A percentile compares a stretch with the other conserved stretches of the same genome.
phyloP scores from a whole-genome alignment of 92 coral and sea anemone genomes.

The Heliopora coerulea region DNA sequence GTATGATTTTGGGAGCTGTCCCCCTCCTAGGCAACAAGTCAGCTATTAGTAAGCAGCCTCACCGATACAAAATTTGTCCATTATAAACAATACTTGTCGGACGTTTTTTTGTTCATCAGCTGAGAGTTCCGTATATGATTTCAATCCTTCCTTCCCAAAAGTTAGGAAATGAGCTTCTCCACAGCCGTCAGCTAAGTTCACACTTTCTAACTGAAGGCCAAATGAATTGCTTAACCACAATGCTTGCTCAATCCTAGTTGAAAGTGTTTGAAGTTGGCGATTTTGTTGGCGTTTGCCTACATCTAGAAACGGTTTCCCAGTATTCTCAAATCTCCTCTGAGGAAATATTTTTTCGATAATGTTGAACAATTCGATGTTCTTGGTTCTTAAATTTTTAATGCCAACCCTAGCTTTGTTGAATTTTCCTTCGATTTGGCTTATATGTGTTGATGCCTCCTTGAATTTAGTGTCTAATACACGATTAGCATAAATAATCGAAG shows the following conservation, averaged over 20 bases:
- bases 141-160: constrained; percentile 6
- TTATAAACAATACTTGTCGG: constrained; percentile 9
- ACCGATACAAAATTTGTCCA: constrained; percentile 12
- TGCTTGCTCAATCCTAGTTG: constrained; percentile 25
- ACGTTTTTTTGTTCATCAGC: constrained; percentile 1
- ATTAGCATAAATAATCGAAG: constrained; percentile 19
- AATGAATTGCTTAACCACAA: constrained; percentile 14
- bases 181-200: constrained; percentile 3
- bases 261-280: constrained; percentile 8
- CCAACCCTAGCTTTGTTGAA: constrained; percentile 16
- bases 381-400: constrained; percentile 3
- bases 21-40: constrained; percentile 17
- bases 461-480: constrained; percentile 10
- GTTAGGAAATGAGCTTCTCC: constrained; percentile 8
- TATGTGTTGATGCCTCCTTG: constrained; percentile 18
- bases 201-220: constrained; percentile 17
- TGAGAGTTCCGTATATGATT: constrained; percentile 7
- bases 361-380: constrained; percentile 3
- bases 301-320: constrained; percentile 11
- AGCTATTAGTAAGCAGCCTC: constrained; percentile 21
- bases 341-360: constrained; percentile 5
- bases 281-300: constrained; percentile 17
- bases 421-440: constrained; percentile 5
- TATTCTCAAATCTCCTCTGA: constrained; percentile 13
- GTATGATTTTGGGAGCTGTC: constrained; percentile 12